Evolutionary conservation across 2,888 invertebrate genomes (phyloP).

Genomic region (Pseudococcus jackbeardsleyi): DNA sequence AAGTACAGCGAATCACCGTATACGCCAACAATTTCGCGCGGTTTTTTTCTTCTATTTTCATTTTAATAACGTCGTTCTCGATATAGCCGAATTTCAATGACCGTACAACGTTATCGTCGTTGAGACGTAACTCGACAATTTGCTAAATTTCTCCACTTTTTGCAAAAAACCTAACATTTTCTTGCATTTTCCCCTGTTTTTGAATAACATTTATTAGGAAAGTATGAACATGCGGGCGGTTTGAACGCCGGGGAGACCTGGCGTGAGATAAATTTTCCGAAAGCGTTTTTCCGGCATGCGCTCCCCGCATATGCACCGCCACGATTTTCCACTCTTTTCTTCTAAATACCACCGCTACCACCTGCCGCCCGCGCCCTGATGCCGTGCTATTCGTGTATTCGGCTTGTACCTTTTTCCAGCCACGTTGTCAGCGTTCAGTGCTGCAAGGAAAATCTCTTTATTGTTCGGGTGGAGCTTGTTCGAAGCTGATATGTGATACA

Average conservation of each 20-base stretch:
- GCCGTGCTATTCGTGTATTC: not conserved
- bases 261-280: constrained; percentile 60
- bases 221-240: constrained; percentile 48
- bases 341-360: not conserved
- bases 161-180: constrained; percentile 65
- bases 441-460: too few relatives aligned
- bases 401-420: not conserved
- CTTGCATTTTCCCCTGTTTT: constrained; percentile 66
- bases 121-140: constrained; percentile 27
- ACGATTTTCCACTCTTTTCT: not conserved
- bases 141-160: constrained; percentile 65
- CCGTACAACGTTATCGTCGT: constrained; percentile 23
- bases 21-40: not conserved
- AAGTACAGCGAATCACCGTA: too few relatives aligned
- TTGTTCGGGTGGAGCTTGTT: too few relatives aligned
- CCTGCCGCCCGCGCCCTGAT: too few relatives aligned
- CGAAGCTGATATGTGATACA: too few relatives aligned
- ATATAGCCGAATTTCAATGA: constrained; percentile 34
- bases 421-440: too few relatives aligned
- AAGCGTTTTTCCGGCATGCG: constrained; percentile 39
- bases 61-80: constrained; percentile 38
- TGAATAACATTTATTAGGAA: constrained; percentile 65
- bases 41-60: constrained; percentile 16
- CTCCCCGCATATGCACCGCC: not conserved
- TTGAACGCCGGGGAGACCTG: constrained; percentile 19